These are phyloP conservation scores for Cygnus olor DNA, from an alignment of 2,797 vertebrate genomes.

Conservation along the genomic window DNA sequence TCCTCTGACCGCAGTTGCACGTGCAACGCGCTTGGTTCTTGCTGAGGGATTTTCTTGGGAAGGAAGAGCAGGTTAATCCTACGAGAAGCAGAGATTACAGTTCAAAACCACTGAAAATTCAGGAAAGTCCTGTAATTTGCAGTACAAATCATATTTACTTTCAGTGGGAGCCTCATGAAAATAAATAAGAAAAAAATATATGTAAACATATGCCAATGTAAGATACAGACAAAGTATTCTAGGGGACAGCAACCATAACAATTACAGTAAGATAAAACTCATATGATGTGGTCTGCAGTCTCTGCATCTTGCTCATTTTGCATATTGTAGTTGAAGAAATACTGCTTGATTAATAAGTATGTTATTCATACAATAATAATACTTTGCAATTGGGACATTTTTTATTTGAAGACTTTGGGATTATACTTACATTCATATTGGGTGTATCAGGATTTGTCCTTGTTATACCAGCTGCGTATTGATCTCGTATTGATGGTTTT, in stretches of 20 bases:
- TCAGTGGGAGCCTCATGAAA: not conserved
- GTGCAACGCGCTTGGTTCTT: not conserved
- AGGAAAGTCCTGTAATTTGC: not conserved
- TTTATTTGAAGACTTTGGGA: not conserved
- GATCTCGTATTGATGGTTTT: not conserved
- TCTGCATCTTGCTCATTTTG: constrained; percentile 29
- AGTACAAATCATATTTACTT: not conserved
- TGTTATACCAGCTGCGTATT: not conserved
- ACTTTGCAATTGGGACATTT: not conserved
- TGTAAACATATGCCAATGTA: not conserved
- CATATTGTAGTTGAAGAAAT: constrained; percentile 4
- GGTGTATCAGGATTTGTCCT: not conserved
- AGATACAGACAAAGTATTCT: not conserved
- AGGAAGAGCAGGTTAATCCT: not conserved
- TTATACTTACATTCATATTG: not conserved
- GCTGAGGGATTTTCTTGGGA: not conserved
- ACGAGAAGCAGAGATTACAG: not conserved
- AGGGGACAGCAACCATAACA: constrained; percentile 3
- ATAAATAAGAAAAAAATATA: not conserved
- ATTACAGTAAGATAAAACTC: constrained; percentile 9
- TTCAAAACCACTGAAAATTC: not conserved
- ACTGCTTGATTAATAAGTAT: constrained; percentile 2
- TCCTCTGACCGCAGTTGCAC: not conserved
- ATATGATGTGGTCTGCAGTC: not conserved
- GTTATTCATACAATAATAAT: constrained; percentile 13